Evolutionary conservation across 2,797 vertebrate species (phyloP).

Genomic region (Hephaestus fuliginosus): DNA sequence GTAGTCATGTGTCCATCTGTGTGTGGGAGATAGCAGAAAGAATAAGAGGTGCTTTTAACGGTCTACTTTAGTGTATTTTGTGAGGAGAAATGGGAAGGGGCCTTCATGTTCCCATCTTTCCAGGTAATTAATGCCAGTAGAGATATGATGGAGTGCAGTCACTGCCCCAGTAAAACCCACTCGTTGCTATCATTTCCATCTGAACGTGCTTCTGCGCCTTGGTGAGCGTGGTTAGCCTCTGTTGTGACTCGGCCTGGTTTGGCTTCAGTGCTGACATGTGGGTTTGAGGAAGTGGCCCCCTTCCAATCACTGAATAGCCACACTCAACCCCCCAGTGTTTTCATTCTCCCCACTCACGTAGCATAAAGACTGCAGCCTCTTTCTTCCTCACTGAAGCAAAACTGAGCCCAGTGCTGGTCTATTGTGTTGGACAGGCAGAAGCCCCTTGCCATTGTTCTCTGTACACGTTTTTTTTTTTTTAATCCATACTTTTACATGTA

Average conservation of each 20-base stretch:
- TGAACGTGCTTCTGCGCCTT: conserved; percentile 13
- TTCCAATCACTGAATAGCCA: conserved; percentile 52
- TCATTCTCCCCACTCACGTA: conserved; percentile 77
- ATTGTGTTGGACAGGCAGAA: conserved; percentile 56
- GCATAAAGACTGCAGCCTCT: conserved; percentile 67
- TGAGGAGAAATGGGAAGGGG: background rate
- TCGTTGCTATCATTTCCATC: conserved; percentile 42
- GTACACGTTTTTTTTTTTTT: conserved; percentile 13
- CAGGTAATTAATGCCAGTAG: background rate
- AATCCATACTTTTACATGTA: conserved; percentile 10
- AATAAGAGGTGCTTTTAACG: conserved; percentile 3
- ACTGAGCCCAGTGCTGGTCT: conserved; percentile 56
- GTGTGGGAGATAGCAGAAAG: background rate
- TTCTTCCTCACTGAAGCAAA: conserved; percentile 63
- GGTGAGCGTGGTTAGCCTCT: conserved; percentile 17
- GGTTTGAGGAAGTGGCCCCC: conserved; percentile 66
- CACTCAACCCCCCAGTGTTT: conserved; percentile 62
- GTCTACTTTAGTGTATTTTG: background rate
- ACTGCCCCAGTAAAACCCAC: conserved; percentile 33
- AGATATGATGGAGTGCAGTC: conserved; percentile 8
- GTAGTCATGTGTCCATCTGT: conserved; percentile 20
- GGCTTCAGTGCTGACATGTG: conserved; percentile 65
- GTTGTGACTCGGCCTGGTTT: conserved; percentile 50
- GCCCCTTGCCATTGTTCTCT: conserved; percentile 32
- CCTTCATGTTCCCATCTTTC: conserved; percentile 6